Evolutionary conservation across 2,888 invertebrate genomes (phyloP), one percentile per base, ranked within the genome.

Genomic region (Volucella bombylans): DNA sequence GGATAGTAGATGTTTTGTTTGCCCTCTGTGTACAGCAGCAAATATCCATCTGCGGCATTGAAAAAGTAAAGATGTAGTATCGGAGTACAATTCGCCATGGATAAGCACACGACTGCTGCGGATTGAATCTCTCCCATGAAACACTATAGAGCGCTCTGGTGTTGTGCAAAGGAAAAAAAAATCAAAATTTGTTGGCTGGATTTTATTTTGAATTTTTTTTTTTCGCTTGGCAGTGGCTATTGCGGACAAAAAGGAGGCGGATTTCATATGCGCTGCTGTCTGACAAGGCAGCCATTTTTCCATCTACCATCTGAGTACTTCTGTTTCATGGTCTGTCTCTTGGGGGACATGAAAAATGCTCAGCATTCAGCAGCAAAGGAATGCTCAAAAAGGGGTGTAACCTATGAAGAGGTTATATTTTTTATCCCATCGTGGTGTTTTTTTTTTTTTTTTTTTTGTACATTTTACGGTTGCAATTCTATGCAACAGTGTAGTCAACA

Each of bases 221-320:
- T 50, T 57, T 72, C 23, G 43, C 67, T 76, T 80, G 83, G 76
- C 85, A 85, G 85, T 85, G 85, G 85, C 85, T 85, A 81, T 81
- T 85, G 81, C 85, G 76, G 72, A 72, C 71, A 64, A 68, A 83
- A 85, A 85, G 71, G 85, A 85, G 85, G 85, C 85, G 85, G 80
- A 85, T 85, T 85, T 77, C 76, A 64, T 81, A 68, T 85, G 85
- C 72, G 85, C 85, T 81, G 85, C 81, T 77, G 85, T 85, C 85
- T 85, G 85, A 81, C 80, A 77, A 71, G 77, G 85, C 85, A 85
- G 81, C 80, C 81, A 85, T 81, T 85, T 31, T 85, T 85, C 81
- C 81, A 85, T 85, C 81, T 85, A 71, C 83, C 74, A 85, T 85
- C 83, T 76, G 83, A 59, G 52, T 85, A 80, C 81, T 85, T 85